Percentiles rank a stretch among this genome's conserved stretches.
These are phyloP conservation scores for Cylindroiulus punctatus DNA, from an alignment of 2,888 invertebrate genomes.

Conservation along the genomic window DNA sequence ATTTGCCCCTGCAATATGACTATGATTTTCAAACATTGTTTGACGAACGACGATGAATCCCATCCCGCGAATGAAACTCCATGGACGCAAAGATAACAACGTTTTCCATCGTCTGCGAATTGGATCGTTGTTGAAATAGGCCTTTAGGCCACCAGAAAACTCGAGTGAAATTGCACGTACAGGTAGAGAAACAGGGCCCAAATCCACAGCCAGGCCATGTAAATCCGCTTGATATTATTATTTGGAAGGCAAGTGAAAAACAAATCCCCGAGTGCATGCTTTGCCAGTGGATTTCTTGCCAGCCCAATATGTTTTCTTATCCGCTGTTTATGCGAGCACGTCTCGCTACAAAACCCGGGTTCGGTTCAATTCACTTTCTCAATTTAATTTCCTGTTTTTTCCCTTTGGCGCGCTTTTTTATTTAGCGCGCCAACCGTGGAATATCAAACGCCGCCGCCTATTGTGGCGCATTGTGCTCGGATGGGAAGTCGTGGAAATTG, in stretches of 20 bases:
- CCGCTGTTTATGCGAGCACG: background rate
- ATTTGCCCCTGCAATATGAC: too few species aligned
- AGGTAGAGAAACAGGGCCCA: background rate
- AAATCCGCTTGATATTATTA: conserved; percentile 17
- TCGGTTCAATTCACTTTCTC: conserved; percentile 42
- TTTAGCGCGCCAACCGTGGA: background rate
- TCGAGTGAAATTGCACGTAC: conserved; percentile 10
- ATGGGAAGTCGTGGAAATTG: background rate
- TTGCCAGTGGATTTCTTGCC: background rate
- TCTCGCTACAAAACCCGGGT: conserved; percentile 40
- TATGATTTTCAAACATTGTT: background rate
- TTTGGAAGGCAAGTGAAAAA: background rate
- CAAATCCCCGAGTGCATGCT: background rate
- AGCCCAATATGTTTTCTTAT: conserved; percentile 20
- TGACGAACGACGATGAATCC: conserved; percentile 22
- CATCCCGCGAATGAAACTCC: background rate
- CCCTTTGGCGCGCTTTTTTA: conserved; percentile 47
- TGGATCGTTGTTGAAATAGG: too few species aligned
- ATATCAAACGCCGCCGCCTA: background rate
- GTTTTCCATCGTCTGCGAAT: background rate
- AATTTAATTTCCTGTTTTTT: conserved; percentile 52
- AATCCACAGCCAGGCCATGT: background rate
- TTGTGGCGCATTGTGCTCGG: too few species aligned
- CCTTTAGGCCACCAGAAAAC: conserved; percentile 3
- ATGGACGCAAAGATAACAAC: conserved; percentile 11